A percentile compares a stretch with the other conserved stretches of the same genome.
Conservation (phyloP, 2,888 invertebrate genomes). For the Colostygia pectinataria region DNA sequence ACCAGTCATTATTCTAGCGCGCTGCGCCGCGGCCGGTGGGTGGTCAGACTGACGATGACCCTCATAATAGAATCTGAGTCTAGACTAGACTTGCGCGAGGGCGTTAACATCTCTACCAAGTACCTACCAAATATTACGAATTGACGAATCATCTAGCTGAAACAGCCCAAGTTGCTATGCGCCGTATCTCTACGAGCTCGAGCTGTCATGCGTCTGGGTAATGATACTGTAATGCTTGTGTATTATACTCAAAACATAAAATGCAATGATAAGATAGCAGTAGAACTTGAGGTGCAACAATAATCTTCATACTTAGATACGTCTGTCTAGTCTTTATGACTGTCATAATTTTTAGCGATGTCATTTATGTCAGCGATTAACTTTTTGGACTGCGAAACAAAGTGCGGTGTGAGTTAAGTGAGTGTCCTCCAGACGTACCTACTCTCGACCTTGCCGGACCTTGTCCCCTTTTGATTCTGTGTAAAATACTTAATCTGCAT, state of each 20-base stretch:
- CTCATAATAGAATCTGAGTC: slow-evolving; percentile 32
- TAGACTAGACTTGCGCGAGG: slow-evolving; percentile 37
- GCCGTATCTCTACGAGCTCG: neutral
- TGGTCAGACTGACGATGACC: slow-evolving; percentile 34
- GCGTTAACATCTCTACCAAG: slow-evolving; percentile 40
- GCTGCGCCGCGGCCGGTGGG: slow-evolving; percentile 30
- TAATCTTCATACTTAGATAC: no score
- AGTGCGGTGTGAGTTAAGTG: slow-evolving; percentile 39
- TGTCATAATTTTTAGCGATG: slow-evolving; percentile 25
- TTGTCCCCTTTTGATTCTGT: slow-evolving; percentile 28
- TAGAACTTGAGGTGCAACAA: no score
- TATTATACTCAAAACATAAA: no score
- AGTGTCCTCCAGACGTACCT: slow-evolving; percentile 52
- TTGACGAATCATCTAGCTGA: slow-evolving; percentile 31
- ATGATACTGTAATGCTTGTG: neutral
- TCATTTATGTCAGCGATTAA: slow-evolving; percentile 29
- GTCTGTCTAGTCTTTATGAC: no score
- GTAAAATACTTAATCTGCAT: no score
- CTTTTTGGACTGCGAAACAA: slow-evolving; percentile 33
- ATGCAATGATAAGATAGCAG: slow-evolving; percentile 24
- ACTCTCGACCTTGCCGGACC: slow-evolving; percentile 44
- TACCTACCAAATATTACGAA: slow-evolving; percentile 37
- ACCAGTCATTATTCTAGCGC: slow-evolving; percentile 33
- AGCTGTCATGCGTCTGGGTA: slow-evolving; percentile 2
- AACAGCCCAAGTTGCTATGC: slow-evolving; percentile 26